Evolutionary conservation across 2,113 vertebrate genomes (phyloP), one percentile per base, ranked within the genome.

Genomic region (Hypomesus transpacificus): DNA sequence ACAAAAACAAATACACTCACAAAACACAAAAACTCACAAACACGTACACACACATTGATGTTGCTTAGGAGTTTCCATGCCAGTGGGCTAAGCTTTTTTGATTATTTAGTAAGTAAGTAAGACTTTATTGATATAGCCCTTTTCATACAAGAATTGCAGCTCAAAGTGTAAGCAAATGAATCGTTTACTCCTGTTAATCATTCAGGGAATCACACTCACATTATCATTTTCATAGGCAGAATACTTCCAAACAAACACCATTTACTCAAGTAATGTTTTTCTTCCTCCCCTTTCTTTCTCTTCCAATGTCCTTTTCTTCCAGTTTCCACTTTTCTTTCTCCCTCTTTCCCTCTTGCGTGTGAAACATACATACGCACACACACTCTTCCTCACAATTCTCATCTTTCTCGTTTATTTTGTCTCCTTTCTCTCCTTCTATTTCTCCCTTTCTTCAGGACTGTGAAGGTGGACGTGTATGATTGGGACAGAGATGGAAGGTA

Each of bases 401-500:
- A 52, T 21, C 7, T 46, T 18, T 21, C 13, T 56, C 17, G 14
- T 18, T 22, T 59, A 20, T 18, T 59, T 24, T 59, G 28, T 53
- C 66, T 52, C 26, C 34, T 8, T 46, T 66, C 7, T 46, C 26
- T 21, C n/a, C 39, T 9, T 9, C 21, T 34, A 14, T 21, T 52
- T 51, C 65, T 54, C 22, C 20, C 67, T 58, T 21, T 54, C 65
- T 74, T 13, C 79, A 88, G 87, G 79, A 87, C 87, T 1, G 82
- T 88, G 50, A 88, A 88, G 70, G 85, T 88, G 74, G 87, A 88
- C 18, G 87, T 88, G 26, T 83, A 73, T 0, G 87, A 88, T 75
- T 88, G 87, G 87, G 87, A 88, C 77, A 66, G 87, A 80, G 87
- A 88, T 17, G 87, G 87, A 21, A 88, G 87, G 87, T 88, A 60